Evolutionary conservation across 2,797 vertebrate genomes (phyloP), one percentile per base, ranked within the genome.

Genomic region (Cuniculus paca): DNA sequence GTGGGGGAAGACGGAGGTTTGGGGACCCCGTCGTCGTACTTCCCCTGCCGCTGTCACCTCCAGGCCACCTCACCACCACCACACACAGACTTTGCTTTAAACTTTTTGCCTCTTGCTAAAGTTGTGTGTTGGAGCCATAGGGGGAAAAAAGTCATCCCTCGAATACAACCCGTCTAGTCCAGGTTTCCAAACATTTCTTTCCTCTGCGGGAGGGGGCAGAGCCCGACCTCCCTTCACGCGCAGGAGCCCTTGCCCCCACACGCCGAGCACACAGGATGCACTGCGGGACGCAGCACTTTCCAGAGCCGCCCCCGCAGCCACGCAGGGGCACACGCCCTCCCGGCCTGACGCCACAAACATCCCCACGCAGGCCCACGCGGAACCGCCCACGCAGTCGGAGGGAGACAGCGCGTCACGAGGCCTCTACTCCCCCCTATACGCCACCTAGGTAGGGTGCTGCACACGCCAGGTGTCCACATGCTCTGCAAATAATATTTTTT

Each of bases 271-370:
- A 94, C 96, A 95, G 95, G 95, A 97, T 95, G 94, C 94, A 58
- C 94, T 54, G 94, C 65, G 58, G 54, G 70, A 92, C 81, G 61
- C 52, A 72, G 92, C 95, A 52, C 96, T 96, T 96, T 97, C 95
- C 96, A 90, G 94, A 96, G 60, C 78, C 97, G 82, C 97, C 96
- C 94, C 94, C 94, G 90, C 95, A 61, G 91, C 94, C 94, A 83
- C 95, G 58, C 87, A 92, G 56, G 94, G 94, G 95, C 95, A 96
- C 95, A 95, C 96, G 81, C 96, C 96, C 96, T 95, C 88, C 79
- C 52, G 52, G 88, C 81, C 97, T 95, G 92, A 95, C 20, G 92
- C 96, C 92, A 94, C 96, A 92, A 96, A 95, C 97, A 95, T 86
- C 95, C 82, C 88, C 39, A 89, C 75, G 19, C 48, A 1, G 82